Percentiles rank a stretch among this genome's conserved stretches.
Evolutionary conservation across 2,888 invertebrate genomes (phyloP).

Genomic region (Ophion slaviceki): DNA sequence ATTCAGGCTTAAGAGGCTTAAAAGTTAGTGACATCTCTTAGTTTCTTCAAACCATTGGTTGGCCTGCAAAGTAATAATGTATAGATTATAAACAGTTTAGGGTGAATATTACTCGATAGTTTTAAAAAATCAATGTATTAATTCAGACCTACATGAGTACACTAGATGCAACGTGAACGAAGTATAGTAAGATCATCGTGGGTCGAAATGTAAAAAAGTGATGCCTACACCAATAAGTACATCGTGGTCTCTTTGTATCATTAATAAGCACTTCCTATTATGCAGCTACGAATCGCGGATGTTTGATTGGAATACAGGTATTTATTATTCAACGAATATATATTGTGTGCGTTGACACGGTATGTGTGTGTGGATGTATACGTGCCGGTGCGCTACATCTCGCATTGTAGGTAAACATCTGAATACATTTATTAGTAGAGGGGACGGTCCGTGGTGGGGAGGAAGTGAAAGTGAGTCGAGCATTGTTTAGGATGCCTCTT

Average conservation of each 20-base stretch:
- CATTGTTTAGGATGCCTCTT: conserved; percentile 83
- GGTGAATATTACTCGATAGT: too few relatives aligned
- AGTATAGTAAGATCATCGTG: conserved; percentile 14
- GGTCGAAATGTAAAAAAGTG: conserved; percentile 16
- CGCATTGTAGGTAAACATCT: conserved; percentile 51
- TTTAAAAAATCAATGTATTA: too few relatives aligned
- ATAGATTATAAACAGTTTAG: too few relatives aligned
- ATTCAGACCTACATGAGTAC: too few relatives aligned
- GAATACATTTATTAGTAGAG: conserved; percentile 44
- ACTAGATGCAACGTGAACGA: not conserved
- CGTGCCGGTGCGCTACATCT: conserved; percentile 43
- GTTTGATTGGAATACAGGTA: conserved; percentile 45
- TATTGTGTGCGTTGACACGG: conserved; percentile 9
- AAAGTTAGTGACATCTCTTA: too few relatives aligned
- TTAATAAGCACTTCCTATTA: conserved; percentile 44
- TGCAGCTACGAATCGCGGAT: conserved; percentile 35
- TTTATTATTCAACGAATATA: conserved; percentile 55
- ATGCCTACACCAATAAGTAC: not conserved
- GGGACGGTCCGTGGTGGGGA: conserved; percentile 72
- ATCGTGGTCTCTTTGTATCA: conserved; percentile 17
- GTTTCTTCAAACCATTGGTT: too few relatives aligned
- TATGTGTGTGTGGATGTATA: conserved; percentile 15
- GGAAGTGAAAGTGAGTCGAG: conserved; percentile 83
- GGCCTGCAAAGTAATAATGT: too few relatives aligned
- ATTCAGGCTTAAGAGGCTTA: too few relatives aligned